These are phyloP conservation scores for Antheraea yamamai DNA, from an alignment of 2,888 invertebrate genomes.

Conservation along the genomic window DNA sequence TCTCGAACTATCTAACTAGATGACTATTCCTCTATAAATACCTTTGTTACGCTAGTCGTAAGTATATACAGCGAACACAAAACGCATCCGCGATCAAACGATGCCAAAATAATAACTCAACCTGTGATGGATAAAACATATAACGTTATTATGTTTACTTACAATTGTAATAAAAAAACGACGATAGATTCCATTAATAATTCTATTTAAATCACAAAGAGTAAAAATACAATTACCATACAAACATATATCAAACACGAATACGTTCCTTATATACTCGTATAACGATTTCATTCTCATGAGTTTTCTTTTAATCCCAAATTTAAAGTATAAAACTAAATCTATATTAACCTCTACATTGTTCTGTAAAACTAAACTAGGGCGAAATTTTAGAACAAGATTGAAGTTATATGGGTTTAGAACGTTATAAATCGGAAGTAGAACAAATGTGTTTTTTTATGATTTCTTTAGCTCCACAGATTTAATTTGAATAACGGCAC, in stretches of 20 bases:
- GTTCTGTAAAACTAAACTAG: background rate
- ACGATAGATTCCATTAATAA: conserved; percentile 19
- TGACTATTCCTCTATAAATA: conserved; percentile 70
- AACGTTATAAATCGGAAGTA: conserved; percentile 34
- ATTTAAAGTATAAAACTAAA: background rate
- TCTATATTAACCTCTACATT: background rate
- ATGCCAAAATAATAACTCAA: conserved; percentile 71
- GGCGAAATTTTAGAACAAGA: conserved; percentile 24
- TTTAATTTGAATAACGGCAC: conserved; percentile 2
- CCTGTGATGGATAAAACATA: conserved; percentile 42
- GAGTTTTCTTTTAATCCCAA: background rate
- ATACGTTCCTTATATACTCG: background rate
- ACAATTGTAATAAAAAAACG: conserved; percentile 45
- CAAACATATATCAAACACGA: background rate
- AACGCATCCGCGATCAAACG: conserved; percentile 68
- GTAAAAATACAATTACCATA: background rate
- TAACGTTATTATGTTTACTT: conserved; percentile 37
- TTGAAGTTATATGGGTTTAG: conserved; percentile 32
- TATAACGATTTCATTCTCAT: background rate
- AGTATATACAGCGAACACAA: conserved; percentile 51
- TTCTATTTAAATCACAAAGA: conserved; percentile 16
- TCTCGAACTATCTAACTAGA: conserved; percentile 61
- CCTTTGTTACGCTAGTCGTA: conserved; percentile 46
- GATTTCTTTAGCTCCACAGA: conserved; percentile 7
- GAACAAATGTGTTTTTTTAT: conserved; percentile 27